These are phyloP conservation scores for Microtus oregoni DNA, from an alignment of 2,113 vertebrate genomes.

Conservation along the genomic window DNA sequence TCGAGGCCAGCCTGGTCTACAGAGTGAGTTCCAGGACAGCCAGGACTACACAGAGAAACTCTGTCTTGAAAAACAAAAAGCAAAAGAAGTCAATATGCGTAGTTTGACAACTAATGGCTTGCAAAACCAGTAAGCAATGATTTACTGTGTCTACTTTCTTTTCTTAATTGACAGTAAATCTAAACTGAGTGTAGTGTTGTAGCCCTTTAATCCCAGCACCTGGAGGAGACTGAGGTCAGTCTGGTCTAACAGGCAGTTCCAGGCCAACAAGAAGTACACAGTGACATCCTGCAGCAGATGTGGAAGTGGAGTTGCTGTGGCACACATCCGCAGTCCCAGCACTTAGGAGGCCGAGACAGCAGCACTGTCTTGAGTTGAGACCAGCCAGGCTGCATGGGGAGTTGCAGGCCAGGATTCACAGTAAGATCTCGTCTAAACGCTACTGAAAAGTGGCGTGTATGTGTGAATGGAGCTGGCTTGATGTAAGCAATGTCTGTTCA, in stretches of 20 bases:
- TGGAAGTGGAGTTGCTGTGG: background rate
- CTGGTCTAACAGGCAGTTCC: background rate
- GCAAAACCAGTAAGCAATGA: constrained; percentile 21
- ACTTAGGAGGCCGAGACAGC: background rate
- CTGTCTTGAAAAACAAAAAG: no score
- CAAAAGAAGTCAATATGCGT: background rate
- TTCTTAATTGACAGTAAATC: background rate
- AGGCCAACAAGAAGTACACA: background rate
- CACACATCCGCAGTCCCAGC: no score
- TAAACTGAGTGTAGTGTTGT: background rate
- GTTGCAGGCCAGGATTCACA: background rate
- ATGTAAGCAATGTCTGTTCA: background rate
- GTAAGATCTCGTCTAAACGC: background rate
- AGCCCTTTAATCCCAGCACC: background rate
- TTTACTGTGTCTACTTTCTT: background rate
- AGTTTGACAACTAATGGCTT: background rate
- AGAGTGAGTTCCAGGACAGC: no score
- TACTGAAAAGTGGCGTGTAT: background rate
- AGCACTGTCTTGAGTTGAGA: background rate
- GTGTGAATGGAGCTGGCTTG: background rate
- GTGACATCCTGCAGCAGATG: background rate
- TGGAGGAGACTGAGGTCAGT: no score
- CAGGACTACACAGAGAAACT: no score
- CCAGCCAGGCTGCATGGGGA: background rate
- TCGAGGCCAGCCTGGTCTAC: no score